phyloP scores from a whole-genome alignment of 2,888 invertebrate species.

The Mesorhabditis spiculigera region DNA sequence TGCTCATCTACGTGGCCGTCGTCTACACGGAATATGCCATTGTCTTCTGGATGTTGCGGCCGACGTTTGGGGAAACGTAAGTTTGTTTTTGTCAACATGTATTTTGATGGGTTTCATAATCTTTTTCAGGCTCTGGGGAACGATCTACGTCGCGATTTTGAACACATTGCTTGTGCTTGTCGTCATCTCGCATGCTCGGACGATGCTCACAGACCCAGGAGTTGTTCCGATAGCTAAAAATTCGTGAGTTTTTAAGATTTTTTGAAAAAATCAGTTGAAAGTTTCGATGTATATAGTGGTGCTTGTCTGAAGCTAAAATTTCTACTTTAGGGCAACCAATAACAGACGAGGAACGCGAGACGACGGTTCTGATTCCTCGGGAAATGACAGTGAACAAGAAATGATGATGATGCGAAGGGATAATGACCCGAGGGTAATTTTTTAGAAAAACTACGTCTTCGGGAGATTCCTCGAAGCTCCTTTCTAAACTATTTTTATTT shows the following conservation, averaged over 20 bases:
- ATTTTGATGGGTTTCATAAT: too few species aligned
- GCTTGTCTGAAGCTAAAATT: neutral
- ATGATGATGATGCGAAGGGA: slow-evolving; percentile 5
- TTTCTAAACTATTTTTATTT: neutral
- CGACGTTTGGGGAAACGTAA: slow-evolving; percentile 78
- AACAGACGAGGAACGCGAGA: slow-evolving; percentile 6
- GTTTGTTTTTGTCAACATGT: slow-evolving; percentile 8
- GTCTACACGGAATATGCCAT: slow-evolving; percentile 84
- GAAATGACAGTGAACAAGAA: slow-evolving; percentile 13
- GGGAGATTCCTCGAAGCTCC: neutral
- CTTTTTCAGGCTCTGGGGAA: slow-evolving; percentile 68
- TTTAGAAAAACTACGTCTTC: neutral
- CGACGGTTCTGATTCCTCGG: slow-evolving; percentile 20
- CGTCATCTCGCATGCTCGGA: slow-evolving; percentile 75
- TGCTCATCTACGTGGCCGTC: slow-evolving; percentile 76
- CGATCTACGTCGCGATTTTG: slow-evolving; percentile 75
- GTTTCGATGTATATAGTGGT: neutral
- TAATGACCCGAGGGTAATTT: neutral
- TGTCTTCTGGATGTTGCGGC: slow-evolving; percentile 76
- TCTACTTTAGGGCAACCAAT: neutral
- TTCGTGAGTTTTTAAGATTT: slow-evolving; percentile 72
- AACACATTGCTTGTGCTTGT: slow-evolving; percentile 76
- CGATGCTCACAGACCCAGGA: slow-evolving; percentile 84
- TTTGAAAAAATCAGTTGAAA: slow-evolving; percentile 5
- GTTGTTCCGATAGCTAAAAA: slow-evolving; percentile 71